A percentile compares a stretch with the other conserved stretches of the same genome.
phyloP scores from a whole-genome alignment of 2,113 vertebrate species.

The Pavo muticus region DNA sequence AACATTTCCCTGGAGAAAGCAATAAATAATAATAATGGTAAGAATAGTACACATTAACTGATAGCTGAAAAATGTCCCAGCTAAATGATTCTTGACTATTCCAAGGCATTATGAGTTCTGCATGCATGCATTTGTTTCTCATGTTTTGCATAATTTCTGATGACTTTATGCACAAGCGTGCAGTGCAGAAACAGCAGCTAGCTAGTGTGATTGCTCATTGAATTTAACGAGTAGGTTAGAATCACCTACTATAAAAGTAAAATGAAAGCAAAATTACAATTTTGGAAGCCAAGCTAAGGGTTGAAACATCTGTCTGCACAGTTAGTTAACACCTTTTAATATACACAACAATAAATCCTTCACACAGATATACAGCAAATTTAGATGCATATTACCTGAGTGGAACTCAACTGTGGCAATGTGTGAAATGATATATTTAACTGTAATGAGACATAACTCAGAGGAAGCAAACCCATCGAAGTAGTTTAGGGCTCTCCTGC shows the following conservation, averaged over 20 bases:
- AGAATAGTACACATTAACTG: background rate
- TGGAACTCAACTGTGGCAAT: background rate
- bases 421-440: slow-evolving; percentile 35
- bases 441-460: background rate
- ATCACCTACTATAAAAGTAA: slow-evolving; percentile 53
- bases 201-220: slow-evolving; percentile 47
- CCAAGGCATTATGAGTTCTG: slow-evolving; percentile 4
- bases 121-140: slow-evolving; percentile 23
- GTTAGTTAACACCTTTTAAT: slow-evolving; percentile 27
- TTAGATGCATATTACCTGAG: background rate
- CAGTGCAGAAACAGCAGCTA: slow-evolving; percentile 23
- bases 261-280: slow-evolving; percentile 49
- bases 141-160: slow-evolving; percentile 49
- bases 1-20: background rate
- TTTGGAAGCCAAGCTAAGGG: slow-evolving; percentile 11
- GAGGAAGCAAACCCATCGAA: background rate
- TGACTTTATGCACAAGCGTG: background rate
- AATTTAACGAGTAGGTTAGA: slow-evolving; percentile 64
- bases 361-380: background rate
- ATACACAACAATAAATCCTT: slow-evolving; percentile 25
- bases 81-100: slow-evolving; percentile 7
- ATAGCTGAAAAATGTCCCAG: background rate
- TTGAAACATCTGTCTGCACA: slow-evolving; percentile 39
- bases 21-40: background rate
- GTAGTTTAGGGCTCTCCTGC: background rate